Conservation (phyloP, 2,113 vertebrate genomes). For the Urocynchramus pylzowi region DNA sequence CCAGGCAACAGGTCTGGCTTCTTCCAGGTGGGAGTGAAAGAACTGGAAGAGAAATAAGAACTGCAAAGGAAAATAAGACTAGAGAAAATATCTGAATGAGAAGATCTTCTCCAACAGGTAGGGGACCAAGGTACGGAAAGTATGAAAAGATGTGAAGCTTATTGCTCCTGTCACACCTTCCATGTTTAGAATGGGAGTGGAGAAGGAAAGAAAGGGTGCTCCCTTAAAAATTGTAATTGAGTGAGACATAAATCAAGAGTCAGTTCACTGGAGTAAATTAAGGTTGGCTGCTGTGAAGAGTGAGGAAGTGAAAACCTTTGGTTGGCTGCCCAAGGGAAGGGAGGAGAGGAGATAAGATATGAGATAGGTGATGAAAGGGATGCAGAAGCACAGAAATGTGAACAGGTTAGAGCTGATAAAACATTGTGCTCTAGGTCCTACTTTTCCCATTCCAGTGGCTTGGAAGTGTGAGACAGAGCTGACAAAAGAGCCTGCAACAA, state of each 20-base stretch:
- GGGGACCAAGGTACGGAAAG: neutral
- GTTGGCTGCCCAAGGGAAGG: neutral
- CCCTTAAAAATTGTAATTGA: neutral
- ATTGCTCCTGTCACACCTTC: neutral
- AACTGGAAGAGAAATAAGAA: neutral
- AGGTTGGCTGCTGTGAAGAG: neutral
- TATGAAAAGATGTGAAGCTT: neutral
- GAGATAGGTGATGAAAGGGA: neutral
- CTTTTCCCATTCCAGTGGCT: neutral
- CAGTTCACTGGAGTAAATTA: neutral
- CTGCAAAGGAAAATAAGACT: neutral
- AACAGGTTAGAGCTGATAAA: neutral
- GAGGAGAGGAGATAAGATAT: neutral
- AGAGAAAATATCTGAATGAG: neutral
- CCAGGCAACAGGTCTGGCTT: neutral
- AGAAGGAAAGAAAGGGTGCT: neutral
- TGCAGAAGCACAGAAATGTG: neutral
- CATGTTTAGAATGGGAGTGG: neutral
- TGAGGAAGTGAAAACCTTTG: neutral
- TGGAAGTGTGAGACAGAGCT: neutral
- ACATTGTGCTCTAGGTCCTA: neutral
- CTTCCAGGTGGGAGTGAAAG: rapidly evolving
- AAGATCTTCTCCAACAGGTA: neutral
- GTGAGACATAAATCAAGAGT: neutral
- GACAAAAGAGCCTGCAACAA: neutral